Conservation (phyloP, 2,113 vertebrate species). For the Steatornis caripensis region DNA sequence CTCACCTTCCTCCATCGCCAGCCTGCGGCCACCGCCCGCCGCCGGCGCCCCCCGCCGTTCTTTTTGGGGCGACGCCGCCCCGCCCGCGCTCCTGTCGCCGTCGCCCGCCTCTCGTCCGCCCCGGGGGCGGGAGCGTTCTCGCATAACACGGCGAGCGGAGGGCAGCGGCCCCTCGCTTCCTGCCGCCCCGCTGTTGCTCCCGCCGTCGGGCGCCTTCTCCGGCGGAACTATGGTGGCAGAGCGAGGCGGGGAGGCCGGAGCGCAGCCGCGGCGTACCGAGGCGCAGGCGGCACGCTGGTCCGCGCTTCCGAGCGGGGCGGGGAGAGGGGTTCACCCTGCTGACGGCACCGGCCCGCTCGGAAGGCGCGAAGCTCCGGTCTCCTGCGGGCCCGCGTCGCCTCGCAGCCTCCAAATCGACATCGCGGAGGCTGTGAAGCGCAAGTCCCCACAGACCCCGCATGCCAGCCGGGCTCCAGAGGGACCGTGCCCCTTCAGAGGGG, state of each 20-base stretch:
- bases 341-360: no score
- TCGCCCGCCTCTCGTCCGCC: not conserved
- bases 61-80: not conserved
- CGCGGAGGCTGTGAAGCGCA: not conserved
- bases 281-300: not conserved
- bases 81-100: not conserved
- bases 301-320: not conserved
- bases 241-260: not conserved
- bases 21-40: not conserved
- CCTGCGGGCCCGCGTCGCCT: no score
- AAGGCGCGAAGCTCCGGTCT: not conserved
- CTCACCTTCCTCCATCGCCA: constrained; percentile 49
- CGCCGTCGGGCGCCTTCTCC: not conserved
- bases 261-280: not conserved
- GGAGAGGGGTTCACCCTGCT: no score
- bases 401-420: accelerated
- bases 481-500: not conserved
- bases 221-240: not conserved
- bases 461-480: not conserved
- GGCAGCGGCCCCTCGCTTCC: constrained; percentile 9
- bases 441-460: accelerated
- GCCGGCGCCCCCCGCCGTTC: not conserved
- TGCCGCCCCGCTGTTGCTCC: not conserved
- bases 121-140: not conserved
- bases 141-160: not conserved